phyloP scores from a whole-genome alignment of 2,888 invertebrate species.

The Leptogaster cylindrica region DNA sequence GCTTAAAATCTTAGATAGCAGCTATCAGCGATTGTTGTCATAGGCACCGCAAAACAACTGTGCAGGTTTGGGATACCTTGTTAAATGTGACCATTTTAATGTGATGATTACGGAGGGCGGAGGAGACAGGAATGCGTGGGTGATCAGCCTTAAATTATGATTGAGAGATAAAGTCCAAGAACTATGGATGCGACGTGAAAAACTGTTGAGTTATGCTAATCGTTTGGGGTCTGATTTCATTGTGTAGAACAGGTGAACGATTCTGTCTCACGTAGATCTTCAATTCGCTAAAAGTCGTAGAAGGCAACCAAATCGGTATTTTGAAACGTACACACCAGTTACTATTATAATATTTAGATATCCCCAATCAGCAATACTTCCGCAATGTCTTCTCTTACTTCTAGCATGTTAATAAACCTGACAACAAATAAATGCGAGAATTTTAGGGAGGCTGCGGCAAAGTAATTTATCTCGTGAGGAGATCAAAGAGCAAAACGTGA shows the following conservation, averaged over 20 bases:
- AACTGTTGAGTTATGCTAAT: conserved; percentile 7
- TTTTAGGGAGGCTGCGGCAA: no score
- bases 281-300: no score
- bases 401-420: no score
- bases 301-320: no score
- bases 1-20: conserved; percentile 20
- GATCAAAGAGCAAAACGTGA: no score
- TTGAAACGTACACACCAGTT: no score
- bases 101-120: conserved; percentile 5
- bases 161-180: conserved; percentile 8
- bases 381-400: no score
- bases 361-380: no score
- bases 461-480: no score
- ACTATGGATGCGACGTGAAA: not conserved
- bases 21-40: conserved; percentile 30
- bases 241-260: not conserved
- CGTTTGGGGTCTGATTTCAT: not conserved
- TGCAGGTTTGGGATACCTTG: conserved; percentile 10
- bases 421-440: no score
- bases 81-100: conserved; percentile 18
- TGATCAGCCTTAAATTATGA: conserved; percentile 10
- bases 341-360: no score
- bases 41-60: conserved; percentile 1
- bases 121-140: conserved; percentile 4
- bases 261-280: no score